Conservation (phyloP, 2,888 invertebrate genomes). For the Choreutis nemorana region DNA sequence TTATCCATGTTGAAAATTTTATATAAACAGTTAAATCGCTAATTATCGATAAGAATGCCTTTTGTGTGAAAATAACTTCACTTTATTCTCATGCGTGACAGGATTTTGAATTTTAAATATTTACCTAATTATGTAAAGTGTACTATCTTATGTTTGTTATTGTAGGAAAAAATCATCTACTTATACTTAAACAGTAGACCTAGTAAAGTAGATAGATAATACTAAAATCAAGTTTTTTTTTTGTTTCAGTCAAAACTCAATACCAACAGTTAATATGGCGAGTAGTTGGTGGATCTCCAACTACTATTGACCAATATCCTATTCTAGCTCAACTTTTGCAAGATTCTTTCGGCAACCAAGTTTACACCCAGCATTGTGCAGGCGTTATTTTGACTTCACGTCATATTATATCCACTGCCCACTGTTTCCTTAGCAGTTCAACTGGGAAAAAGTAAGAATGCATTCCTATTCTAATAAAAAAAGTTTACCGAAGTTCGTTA, state of each 20-base stretch:
- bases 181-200: too few species aligned
- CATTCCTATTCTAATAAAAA: constrained; percentile 2
- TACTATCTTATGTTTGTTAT: too few species aligned
- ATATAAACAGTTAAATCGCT: too few species aligned
- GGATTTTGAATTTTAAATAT: too few species aligned
- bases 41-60: too few species aligned
- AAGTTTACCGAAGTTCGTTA: too few species aligned
- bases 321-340: constrained; percentile 42
- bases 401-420: constrained; percentile 48
- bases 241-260: constrained; percentile 24
- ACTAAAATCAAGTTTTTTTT: not conserved
- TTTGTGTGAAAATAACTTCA: too few species aligned
- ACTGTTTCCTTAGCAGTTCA: constrained; percentile 26
- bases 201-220: too few species aligned
- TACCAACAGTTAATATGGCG: constrained; percentile 19
- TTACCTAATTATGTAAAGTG: too few species aligned
- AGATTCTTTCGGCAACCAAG: constrained; percentile 38
- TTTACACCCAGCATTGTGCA: constrained; percentile 43
- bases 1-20: too few species aligned
- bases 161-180: too few species aligned
- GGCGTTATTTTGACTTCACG: constrained; percentile 46
- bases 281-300: constrained; percentile 45
- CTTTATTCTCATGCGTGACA: too few species aligned
- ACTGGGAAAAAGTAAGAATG: not conserved
- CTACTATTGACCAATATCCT: constrained; percentile 40